Conservation (phyloP, 2,113 vertebrate genomes). For the Sturnira hondurensis region DNA sequence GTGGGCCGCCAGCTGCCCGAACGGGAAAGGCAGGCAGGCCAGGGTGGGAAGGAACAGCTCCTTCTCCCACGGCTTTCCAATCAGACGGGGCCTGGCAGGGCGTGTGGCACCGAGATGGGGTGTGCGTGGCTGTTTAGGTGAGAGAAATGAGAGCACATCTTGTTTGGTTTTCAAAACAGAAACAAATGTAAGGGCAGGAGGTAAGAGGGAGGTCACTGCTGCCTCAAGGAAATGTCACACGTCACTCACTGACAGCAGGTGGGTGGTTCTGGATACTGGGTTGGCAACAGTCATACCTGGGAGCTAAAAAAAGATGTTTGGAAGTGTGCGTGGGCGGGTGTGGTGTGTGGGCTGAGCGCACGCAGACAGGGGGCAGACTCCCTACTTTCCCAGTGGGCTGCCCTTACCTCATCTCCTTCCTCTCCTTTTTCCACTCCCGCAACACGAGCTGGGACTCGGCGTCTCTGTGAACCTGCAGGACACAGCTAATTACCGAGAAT, state of each 20-base stretch:
- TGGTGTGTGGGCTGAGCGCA: rapidly evolving
- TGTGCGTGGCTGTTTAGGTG: no score
- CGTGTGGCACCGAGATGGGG: neutral
- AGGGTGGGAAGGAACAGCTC: no score
- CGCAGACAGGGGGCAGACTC: rapidly evolving
- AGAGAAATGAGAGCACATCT: neutral
- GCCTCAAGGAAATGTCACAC: neutral
- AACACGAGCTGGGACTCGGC: conserved; percentile 90
- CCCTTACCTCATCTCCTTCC: conserved; percentile 91
- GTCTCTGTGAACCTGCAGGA: conserved; percentile 89
- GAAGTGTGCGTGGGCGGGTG: no score
- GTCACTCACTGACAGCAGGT: neutral
- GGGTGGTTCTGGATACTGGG: neutral
- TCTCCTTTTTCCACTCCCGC: conserved; percentile 93
- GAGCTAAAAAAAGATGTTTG: neutral
- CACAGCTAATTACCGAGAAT: neutral
- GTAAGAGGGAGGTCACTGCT: neutral
- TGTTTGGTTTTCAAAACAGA: neutral
- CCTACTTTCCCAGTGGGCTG: rapidly evolving
- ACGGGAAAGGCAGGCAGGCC: neutral
- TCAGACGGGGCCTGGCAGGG: neutral
- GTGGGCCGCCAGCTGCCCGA: neutral
- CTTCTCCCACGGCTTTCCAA: no score
- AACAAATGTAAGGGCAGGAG: neutral
- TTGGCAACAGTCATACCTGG: neutral